Evolutionary conservation across 1,140 invertebrate species (phyloP).

Genomic region (Drosophila parabipectinata): DNA sequence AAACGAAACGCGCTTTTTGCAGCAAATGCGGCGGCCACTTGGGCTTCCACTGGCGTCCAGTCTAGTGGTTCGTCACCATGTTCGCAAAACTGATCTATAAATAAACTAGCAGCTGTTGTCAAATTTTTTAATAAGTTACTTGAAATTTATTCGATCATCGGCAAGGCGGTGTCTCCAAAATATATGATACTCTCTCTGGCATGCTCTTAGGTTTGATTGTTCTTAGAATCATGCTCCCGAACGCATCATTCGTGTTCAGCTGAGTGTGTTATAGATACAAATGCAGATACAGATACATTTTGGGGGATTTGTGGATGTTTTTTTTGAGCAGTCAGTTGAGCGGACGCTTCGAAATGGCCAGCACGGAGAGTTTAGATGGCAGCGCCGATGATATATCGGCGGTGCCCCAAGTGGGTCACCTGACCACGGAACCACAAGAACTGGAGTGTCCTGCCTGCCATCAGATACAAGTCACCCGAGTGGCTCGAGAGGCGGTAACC

Average conservation of each 20-base stretch:
- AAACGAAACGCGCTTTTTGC: constrained; percentile 77
- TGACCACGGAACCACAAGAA: constrained; percentile 59
- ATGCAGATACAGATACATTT: constrained; percentile 33
- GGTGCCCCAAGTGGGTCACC: constrained; percentile 71
- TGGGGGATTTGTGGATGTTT: constrained; percentile 4
- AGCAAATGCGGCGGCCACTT: constrained; percentile 78
- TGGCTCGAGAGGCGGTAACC: constrained; percentile 70
- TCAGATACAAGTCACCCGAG: constrained; percentile 45
- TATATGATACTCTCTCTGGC: not conserved
- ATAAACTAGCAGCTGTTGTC: constrained; percentile 53
- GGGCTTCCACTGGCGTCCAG: constrained; percentile 49
- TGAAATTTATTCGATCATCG: constrained; percentile 41
- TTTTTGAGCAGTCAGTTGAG: constrained; percentile 36
- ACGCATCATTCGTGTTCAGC: too few species aligned
- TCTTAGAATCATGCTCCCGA: too few species aligned
- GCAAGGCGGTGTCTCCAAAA: constrained; percentile 41
- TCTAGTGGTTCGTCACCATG: not conserved
- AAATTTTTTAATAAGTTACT: constrained; percentile 50
- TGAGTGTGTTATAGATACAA: constrained; percentile 17
- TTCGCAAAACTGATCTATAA: constrained; percentile 37
- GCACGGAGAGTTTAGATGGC: constrained; percentile 69
- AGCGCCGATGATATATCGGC: constrained; percentile 48
- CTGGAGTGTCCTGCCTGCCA: constrained; percentile 74
- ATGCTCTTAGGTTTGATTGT: constrained; percentile 16
- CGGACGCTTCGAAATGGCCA: constrained; percentile 64